Conservation (phyloP, 2,888 invertebrate species). For the Drosophila koepferae region DNA sequence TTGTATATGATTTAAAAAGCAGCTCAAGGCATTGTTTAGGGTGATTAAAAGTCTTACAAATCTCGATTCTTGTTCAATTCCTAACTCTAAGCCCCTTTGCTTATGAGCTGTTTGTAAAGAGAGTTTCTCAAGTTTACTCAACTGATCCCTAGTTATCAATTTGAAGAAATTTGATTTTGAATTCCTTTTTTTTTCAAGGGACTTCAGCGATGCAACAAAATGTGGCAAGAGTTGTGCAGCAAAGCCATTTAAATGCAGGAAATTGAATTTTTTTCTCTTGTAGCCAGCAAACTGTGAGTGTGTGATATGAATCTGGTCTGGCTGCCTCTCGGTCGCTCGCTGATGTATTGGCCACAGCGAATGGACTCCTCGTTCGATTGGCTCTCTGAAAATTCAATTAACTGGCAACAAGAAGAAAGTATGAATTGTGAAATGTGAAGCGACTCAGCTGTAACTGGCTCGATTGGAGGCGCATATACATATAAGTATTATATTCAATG, state of each 20-base stretch:
- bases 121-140: background rate
- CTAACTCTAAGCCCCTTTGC: background rate
- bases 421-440: conserved; percentile 33
- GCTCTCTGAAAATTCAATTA: conserved; percentile 45
- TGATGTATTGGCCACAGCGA: conserved; percentile 18
- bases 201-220: conserved; percentile 27
- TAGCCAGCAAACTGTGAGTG: conserved; percentile 22
- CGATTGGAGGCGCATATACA: background rate
- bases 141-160: conserved; percentile 11
- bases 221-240: conserved; percentile 44
- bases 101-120: background rate
- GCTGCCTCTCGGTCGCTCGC: background rate
- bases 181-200: background rate
- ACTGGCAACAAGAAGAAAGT: conserved; percentile 17
- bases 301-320: conserved; percentile 34
- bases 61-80: too few relatives aligned
- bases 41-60: background rate
- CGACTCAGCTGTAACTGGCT: conserved; percentile 37
- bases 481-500: conserved; percentile 38
- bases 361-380: conserved; percentile 30
- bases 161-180: conserved; percentile 25
- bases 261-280: conserved; percentile 64
- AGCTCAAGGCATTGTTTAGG: background rate
- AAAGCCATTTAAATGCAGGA: conserved; percentile 78
- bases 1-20: too few relatives aligned